A percentile compares a stretch with the other conserved stretches of the same genome.
Evolutionary conservation across 2,113 vertebrate genomes (phyloP).

Genomic region (Sinocyclocheilus rhinocerous): DNA sequence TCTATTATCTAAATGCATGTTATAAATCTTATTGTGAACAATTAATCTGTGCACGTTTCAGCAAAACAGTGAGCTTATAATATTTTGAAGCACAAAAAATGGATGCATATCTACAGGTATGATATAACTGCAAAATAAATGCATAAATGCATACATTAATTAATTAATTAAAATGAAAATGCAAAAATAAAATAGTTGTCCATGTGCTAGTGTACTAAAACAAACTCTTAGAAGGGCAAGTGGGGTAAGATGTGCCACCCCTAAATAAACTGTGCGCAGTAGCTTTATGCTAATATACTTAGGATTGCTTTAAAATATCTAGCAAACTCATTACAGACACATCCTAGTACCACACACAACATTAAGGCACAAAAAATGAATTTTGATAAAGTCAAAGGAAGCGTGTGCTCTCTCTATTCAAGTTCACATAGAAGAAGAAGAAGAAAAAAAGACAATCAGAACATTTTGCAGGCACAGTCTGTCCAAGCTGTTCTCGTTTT

Average conservation of each 20-base stretch:
- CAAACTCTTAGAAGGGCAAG: neutral
- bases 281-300: neutral
- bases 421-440: constrained; percentile 12
- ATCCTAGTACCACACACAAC: neutral
- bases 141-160: neutral
- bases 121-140: neutral
- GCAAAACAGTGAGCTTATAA: neutral
- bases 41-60: neutral
- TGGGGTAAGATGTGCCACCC: neutral
- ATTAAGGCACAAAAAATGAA: neutral
- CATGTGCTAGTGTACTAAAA: neutral
- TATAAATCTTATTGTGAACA: neutral
- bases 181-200: too few species aligned
- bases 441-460: neutral
- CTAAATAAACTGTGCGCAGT: neutral
- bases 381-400: neutral
- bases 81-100: neutral
- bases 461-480: constrained; percentile 1
- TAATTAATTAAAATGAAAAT: too few species aligned
- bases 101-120: neutral
- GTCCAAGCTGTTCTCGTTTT: constrained; percentile 3
- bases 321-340: neutral
- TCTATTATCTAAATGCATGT: neutral
- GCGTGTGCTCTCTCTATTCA: neutral
- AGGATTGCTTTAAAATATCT: neutral